phyloP scores from a whole-genome alignment of 1,140 invertebrate genomes.

The Drosophila kurseongensis region DNA sequence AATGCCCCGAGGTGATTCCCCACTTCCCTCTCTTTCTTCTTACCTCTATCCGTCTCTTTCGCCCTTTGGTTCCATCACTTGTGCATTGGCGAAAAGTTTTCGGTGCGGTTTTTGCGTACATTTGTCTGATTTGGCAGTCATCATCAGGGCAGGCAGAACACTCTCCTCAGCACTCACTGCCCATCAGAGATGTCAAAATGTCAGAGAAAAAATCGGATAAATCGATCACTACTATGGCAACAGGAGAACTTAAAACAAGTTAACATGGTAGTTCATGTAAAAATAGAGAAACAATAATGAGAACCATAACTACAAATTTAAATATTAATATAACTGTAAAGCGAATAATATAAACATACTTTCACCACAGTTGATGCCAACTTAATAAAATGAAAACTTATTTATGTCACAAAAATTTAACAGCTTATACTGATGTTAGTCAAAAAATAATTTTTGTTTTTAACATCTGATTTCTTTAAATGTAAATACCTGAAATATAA shows the following conservation, averaged over 20 bases:
- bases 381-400: too few relatives aligned
- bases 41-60: constrained; percentile 3
- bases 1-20: constrained; percentile 75
- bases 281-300: too few relatives aligned
- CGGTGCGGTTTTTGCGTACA: constrained; percentile 78
- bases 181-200: constrained; percentile 25
- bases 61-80: constrained; percentile 37
- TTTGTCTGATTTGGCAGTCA: constrained; percentile 80
- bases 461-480: too few relatives aligned
- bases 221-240: constrained; percentile 1
- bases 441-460: too few relatives aligned
- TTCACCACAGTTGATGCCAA: too few relatives aligned
- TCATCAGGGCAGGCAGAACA: constrained; percentile 42
- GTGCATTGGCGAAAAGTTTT: constrained; percentile 74
- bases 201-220: background rate
- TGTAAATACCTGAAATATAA: too few relatives aligned
- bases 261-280: too few relatives aligned
- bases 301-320: too few relatives aligned
- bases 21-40: background rate
- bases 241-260: background rate
- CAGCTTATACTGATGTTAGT: too few relatives aligned
- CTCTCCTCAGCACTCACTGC: constrained; percentile 8
- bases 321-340: too few relatives aligned
- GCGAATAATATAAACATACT: too few relatives aligned
- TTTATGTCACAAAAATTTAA: too few relatives aligned